Base-by-base conservation (phyloP, 2,797 vertebrate species). In the Sciurus carolinensis region DNA sequence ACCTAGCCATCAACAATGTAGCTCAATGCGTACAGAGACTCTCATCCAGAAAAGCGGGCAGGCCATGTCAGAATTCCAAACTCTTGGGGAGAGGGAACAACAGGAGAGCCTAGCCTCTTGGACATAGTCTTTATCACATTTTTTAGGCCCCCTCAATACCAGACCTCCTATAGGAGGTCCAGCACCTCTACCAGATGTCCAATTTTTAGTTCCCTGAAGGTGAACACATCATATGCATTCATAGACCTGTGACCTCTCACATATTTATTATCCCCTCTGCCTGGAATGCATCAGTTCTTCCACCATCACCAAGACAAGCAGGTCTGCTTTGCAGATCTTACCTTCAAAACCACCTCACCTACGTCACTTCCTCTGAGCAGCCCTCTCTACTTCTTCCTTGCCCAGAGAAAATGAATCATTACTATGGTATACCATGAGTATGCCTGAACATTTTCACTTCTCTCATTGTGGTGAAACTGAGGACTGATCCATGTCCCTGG, bases 341-440 rank as follows among this genome's bases (percentile, higher is more conserved):
- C 30, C 50, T 90, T 66, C 82, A 94, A 80, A 87, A 59, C 52
- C 62, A 80, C 9, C 15, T 28, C 20, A 39, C 66, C 13, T 62
- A 33, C 0, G 2, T 52, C 85, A 30, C 66, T 36, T 57, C 64
- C 82, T 94, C 57, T 20, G n/a, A 86, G 85, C 33, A 75, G 20
- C 79, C 76, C 44, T 59, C 2, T 73, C 47, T 47, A 17, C 36
- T 36, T 59, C 15, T 90, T 90, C 50, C 57, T 66, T 33, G 44
- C 76, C 72, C 54, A 52, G 57, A 26, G 33, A 83, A 50, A 87
- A 67, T 50, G 2, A 33, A 11, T n/a, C 39, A 64, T 91, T 8
- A 8, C 57, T 36, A 24, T 4, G 30, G 26, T 26, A 0, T 20
- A 2, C 76, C 1, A 0, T 14, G 50, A 54, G 20, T 9, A 14